Conservation (phyloP, 2,113 vertebrate species). For the Mionectes macconnelli region DNA sequence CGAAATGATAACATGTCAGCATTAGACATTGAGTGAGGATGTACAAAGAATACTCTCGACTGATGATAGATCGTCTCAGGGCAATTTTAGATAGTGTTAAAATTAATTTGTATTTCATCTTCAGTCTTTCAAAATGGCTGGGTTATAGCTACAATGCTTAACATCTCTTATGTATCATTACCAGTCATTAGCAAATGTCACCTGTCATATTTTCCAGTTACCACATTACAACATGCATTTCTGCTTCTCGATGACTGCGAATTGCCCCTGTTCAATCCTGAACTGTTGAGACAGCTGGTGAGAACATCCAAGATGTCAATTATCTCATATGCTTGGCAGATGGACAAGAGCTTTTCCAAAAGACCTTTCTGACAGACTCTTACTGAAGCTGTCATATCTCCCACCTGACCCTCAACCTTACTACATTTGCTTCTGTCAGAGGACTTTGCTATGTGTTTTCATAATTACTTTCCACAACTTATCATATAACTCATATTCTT, state of each 20-base stretch:
- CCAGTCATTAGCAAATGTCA: constrained; percentile 38
- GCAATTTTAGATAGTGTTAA: neutral
- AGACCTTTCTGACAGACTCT: constrained; percentile 52
- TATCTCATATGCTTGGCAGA: constrained; percentile 51
- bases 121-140: neutral
- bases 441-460: constrained; percentile 32
- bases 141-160: neutral
- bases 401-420: constrained; percentile 9
- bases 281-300: constrained; percentile 38
- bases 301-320: constrained; percentile 47
- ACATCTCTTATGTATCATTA: neutral
- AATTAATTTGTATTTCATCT: neutral
- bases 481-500: constrained; percentile 59
- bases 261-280: neutral
- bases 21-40: neutral
- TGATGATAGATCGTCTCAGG: neutral
- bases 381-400: constrained; percentile 41
- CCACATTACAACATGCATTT: neutral
- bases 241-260: neutral
- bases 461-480: constrained; percentile 49
- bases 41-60: neutral
- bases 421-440: constrained; percentile 57
- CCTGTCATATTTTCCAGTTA: constrained; percentile 39
- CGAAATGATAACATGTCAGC: neutral
- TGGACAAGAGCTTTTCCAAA: constrained; percentile 44